A percentile compares a stretch with the other conserved stretches of the same genome.
Conservation (phyloP, 1,140 invertebrate genomes). For the Papilio machaon region DNA sequence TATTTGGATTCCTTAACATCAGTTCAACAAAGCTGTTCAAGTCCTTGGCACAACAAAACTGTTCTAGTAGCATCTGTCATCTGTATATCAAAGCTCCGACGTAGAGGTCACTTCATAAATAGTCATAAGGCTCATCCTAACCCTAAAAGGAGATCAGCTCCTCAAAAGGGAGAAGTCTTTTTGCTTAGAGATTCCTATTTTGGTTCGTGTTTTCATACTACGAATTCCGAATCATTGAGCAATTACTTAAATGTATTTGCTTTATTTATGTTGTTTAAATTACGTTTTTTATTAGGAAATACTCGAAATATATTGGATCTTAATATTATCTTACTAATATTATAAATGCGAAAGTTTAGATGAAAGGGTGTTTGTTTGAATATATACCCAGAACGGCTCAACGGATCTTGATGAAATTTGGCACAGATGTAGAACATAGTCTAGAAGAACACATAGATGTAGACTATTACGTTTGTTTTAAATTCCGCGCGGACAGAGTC, state of each 20-base stretch:
- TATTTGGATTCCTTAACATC: neutral
- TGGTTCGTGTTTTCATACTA: slow-evolving; percentile 1
- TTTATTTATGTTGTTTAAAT: neutral
- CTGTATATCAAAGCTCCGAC: slow-evolving; percentile 23
- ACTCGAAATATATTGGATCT: too few relatives aligned
- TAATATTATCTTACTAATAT: too few relatives aligned
- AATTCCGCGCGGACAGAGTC: too few relatives aligned
- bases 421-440: too few relatives aligned
- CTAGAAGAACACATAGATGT: too few relatives aligned
- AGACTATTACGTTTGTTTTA: too few relatives aligned
- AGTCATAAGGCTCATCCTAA: slow-evolving; percentile 29
- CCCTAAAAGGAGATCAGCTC: slow-evolving; percentile 28
- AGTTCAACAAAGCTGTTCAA: neutral
- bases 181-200: slow-evolving; percentile 15
- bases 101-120: slow-evolving; percentile 29
- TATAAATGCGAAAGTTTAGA: too few relatives aligned
- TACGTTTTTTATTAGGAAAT: too few relatives aligned
- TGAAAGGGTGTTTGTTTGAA: too few relatives aligned
- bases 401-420: too few relatives aligned
- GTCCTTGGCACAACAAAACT: neutral
- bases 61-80: slow-evolving; percentile 19
- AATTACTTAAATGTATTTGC: neutral
- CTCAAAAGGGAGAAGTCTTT: slow-evolving; percentile 24
- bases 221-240: slow-evolving; percentile 10
- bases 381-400: too few relatives aligned